Percentiles rank a stretch among this genome's conserved stretches.
Evolutionary conservation across 2,888 invertebrate species (phyloP).

Genomic region (Incurvaria masculella): DNA sequence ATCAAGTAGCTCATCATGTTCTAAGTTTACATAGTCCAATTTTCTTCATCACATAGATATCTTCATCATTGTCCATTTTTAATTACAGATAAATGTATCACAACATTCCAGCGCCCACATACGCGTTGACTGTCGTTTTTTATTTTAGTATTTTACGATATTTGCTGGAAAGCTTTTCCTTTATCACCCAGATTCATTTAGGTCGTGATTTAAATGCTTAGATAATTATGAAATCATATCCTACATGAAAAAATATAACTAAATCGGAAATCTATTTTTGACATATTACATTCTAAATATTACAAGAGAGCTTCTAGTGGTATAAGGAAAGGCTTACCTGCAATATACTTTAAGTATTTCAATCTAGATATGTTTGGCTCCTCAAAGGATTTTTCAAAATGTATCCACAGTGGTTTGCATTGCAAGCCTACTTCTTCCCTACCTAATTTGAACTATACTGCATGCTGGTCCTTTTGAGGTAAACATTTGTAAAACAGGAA

Average conservation of each 20-base stretch:
- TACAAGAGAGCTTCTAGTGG: too few species aligned
- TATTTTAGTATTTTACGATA: slow-evolving; percentile 11
- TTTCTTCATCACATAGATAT: not conserved
- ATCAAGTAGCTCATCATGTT: slow-evolving; percentile 28
- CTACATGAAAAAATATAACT: too few species aligned
- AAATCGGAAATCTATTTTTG: too few species aligned
- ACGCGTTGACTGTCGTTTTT: slow-evolving; percentile 23
- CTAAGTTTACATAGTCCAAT: slow-evolving; percentile 1
- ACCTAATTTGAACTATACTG: not conserved
- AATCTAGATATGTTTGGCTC: not conserved
- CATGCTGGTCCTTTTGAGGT: not conserved
- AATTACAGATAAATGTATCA: slow-evolving; percentile 51
- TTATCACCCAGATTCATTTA: slow-evolving; percentile 29
- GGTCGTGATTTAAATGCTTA: not conserved
- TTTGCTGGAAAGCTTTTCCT: slow-evolving; percentile 34
- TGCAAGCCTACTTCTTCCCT: too few species aligned
- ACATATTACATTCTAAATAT: too few species aligned
- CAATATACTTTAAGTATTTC: not conserved
- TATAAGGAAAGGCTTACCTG: not conserved
- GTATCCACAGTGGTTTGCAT: too few species aligned
- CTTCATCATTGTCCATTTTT: not conserved
- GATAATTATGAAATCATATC: too few species aligned
- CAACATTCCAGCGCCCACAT: slow-evolving; percentile 44
- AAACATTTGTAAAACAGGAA: not conserved
- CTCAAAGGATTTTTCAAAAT: not conserved